Conservation (phyloP, 2,888 invertebrate genomes). For the Dyspetes luteomarginatus region DNA sequence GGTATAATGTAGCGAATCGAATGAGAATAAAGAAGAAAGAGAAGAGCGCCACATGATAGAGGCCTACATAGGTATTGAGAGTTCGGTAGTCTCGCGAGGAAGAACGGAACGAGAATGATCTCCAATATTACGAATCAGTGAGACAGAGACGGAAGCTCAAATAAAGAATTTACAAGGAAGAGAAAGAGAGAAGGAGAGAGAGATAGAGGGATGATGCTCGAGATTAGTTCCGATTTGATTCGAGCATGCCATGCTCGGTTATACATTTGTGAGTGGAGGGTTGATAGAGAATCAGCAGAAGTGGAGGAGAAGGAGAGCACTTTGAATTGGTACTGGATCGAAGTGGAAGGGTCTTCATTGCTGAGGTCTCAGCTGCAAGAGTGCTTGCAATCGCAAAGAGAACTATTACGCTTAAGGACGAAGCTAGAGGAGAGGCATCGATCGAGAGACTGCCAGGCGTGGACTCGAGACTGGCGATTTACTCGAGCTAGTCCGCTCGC, state of each 20-base stretch:
- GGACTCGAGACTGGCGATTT: constrained; percentile 52
- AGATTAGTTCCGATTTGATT: constrained; percentile 81
- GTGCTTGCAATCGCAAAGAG: constrained; percentile 34
- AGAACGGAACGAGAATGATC: constrained; percentile 46
- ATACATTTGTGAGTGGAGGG: constrained; percentile 72
- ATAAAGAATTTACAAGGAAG: constrained; percentile 56
- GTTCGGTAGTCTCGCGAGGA: constrained; percentile 9
- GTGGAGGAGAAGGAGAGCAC: neutral
- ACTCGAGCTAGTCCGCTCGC: constrained; percentile 13
- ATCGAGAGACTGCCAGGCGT: constrained; percentile 77
- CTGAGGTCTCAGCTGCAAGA: constrained; percentile 20
- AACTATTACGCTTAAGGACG: constrained; percentile 42
- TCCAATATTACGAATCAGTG: constrained; percentile 50
- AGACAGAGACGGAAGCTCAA: constrained; percentile 27
- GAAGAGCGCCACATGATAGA: constrained; percentile 34
- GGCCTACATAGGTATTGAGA: constrained; percentile 1
- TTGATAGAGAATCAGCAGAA: constrained; percentile 47
- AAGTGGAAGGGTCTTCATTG: constrained; percentile 34
- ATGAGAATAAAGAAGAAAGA: constrained; percentile 39
- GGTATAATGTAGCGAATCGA: constrained; percentile 60
- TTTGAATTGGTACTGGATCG: constrained; percentile 41
- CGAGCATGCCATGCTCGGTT: constrained; percentile 70
- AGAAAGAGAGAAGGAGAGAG: no score
- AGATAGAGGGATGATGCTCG: constrained; percentile 72
- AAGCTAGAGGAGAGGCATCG: constrained; percentile 75